Conservation (phyloP, 2,888 invertebrate genomes). For the Nemurella pictetii region DNA sequence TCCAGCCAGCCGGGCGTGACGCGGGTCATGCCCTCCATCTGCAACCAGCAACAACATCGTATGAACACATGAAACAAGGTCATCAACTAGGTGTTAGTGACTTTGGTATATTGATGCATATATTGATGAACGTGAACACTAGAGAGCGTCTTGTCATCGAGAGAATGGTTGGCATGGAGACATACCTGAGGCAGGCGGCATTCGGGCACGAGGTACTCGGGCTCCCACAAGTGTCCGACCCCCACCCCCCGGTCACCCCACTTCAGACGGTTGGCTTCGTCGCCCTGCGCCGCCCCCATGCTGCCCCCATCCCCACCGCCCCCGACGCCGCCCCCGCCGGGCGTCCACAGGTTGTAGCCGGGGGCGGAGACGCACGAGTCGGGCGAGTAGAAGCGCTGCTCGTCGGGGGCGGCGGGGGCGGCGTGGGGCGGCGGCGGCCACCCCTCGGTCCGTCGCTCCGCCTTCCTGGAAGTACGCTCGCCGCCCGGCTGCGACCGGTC, state of each 20-base stretch:
- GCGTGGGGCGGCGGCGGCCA: neutral
- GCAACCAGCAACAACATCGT: too few relatives aligned
- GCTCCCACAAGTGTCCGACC: constrained; percentile 69
- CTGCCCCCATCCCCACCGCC: neutral
- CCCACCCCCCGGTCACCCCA: constrained; percentile 75
- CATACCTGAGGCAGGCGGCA: constrained; percentile 53
- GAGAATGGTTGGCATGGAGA: too few relatives aligned
- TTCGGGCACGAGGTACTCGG: constrained; percentile 55
- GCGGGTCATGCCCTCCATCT: constrained; percentile 29
- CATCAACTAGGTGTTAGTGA: too few relatives aligned
- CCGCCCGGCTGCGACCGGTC: neutral
- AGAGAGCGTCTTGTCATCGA: too few relatives aligned
- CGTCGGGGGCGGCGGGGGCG: neutral
- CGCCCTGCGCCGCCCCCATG: constrained; percentile 47
- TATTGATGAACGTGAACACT: too few relatives aligned
- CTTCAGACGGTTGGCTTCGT: constrained; percentile 59
- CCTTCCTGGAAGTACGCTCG: neutral
- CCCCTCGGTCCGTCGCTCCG: neutral
- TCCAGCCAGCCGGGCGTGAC: constrained; percentile 61
- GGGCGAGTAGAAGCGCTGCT: constrained; percentile 32
- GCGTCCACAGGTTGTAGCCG: neutral
- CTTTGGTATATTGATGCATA: neutral
- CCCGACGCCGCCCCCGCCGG: too few relatives aligned
- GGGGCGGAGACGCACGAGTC: constrained; percentile 27
- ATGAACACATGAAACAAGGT: too few relatives aligned